Conservation (phyloP, 2,888 invertebrate species). For the Tolmerus cingulatus region DNA sequence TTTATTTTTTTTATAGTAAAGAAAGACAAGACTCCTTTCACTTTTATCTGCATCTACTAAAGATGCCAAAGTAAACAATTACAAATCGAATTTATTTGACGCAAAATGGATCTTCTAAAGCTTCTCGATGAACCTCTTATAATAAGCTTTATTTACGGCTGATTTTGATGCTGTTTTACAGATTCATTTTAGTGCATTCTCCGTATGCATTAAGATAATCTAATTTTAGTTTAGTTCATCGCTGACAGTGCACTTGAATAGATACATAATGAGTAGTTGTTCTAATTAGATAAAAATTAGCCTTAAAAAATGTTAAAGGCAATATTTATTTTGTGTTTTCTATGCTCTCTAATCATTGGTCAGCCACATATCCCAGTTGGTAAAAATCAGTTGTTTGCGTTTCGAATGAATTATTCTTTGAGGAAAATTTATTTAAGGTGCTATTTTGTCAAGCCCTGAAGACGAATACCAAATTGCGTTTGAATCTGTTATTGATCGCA, state of each 20-base stretch:
- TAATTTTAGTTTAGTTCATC: conserved; percentile 36
- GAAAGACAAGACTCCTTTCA: background rate
- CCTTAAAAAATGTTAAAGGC: background rate
- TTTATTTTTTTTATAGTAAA: background rate
- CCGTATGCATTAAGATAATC: background rate
- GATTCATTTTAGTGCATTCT: background rate
- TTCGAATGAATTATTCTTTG: background rate
- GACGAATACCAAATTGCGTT: conserved; percentile 70
- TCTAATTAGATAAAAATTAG: background rate
- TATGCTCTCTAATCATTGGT: background rate
- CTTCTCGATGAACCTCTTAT: background rate
- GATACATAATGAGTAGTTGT: conserved; percentile 5
- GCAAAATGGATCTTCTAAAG: background rate
- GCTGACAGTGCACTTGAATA: conserved; percentile 4
- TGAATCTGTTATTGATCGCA: conserved; percentile 65
- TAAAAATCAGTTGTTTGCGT: background rate
- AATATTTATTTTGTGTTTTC: background rate
- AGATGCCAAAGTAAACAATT: background rate
- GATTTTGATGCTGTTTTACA: background rate
- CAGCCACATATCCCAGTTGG: conserved; percentile 5
- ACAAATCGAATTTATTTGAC: background rate
- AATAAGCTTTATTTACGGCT: background rate
- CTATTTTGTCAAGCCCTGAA: conserved; percentile 67
- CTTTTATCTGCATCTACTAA: background rate
- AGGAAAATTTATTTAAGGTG: conserved; percentile 53